Base-by-base conservation (phyloP, 1,140 invertebrate species). In the Trichonephila clavata region DNA sequence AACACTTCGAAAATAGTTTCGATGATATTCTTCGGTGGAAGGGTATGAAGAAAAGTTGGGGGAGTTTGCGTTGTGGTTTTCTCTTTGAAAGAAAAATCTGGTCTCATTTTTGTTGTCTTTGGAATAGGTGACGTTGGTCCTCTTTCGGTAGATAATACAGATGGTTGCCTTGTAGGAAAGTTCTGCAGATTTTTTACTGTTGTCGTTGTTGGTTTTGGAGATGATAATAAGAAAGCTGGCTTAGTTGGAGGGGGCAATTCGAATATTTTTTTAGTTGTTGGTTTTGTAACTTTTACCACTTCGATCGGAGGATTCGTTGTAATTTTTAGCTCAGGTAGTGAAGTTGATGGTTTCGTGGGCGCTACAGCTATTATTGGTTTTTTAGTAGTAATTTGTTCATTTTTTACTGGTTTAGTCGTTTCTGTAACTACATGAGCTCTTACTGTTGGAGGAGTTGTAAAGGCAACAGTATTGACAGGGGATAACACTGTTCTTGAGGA, bases 1-100 rank as follows among this genome's bases (percentile, higher is more conserved):
- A 92, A 27, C 2, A 92, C 80, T 39, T 92, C 59, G 24, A 92
- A 68, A 43, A 92, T 92, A 6, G 77, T 92, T 65, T 92, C 90
- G 6, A 92, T 43, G 8, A 84, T 65, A 57, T 92, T 84, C 24
- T n/a, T 65, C 10, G 90, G 80, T n/a, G 90, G 77, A 4, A 63
- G 39, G 8, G 43, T 59, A 10, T 32, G 20, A 14, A 6, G 16
- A 21, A n/a, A 16, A 0, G 32, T 1, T 65, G 24, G n/a, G 5
- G 84, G 27, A 43, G 7, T 21, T 20, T 6, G 59, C 18, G 86
- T 65, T 39, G 86, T 27, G 63, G 86, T 2, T 87, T 16, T 61
- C 32, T 10, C 27, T 13, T 5, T n/a, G 2, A 63, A 24, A 21
- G 1, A 20, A 43, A 65, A 32, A 0, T 10, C 3, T 3, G 18